Evolutionary conservation across 1,140 invertebrate genomes (phyloP).

Genomic region (Caenorhabditis tropicalis): DNA sequence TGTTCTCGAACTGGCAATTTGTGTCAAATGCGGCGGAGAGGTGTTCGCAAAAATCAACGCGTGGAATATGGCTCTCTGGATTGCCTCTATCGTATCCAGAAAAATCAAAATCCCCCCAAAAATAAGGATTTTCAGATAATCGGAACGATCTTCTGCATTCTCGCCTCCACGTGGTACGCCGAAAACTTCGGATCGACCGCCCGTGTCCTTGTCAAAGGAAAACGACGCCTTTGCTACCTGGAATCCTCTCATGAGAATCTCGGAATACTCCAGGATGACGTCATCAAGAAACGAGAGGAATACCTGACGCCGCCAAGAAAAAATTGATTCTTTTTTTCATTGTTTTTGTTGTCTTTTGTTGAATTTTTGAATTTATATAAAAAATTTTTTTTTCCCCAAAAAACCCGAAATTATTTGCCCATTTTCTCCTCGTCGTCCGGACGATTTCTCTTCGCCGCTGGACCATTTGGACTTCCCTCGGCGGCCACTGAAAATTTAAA

Average conservation of each 20-base stretch:
- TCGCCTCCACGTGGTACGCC: constrained; percentile 83
- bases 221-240: constrained; percentile 61
- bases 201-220: constrained; percentile 57
- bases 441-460: too few species aligned
- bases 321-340: background rate
- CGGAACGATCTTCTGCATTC: constrained; percentile 84
- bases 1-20: constrained; percentile 88
- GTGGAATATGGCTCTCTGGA: background rate
- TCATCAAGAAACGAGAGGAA: constrained; percentile 43
- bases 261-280: constrained; percentile 60
- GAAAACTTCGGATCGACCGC: constrained; percentile 61
- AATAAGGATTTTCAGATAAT: constrained; percentile 76
- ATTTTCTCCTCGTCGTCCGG: too few species aligned
- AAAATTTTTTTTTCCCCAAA: too few species aligned
- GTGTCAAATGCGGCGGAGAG: constrained; percentile 90
- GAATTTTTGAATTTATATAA: too few species aligned
- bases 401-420: too few species aligned
- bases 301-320: background rate
- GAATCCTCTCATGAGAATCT: constrained; percentile 66
- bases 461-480: too few species aligned
- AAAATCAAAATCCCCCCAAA: background rate
- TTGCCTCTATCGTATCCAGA: background rate
- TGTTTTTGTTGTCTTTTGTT: background rate
- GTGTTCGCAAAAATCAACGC: constrained; percentile 79
- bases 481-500: too few species aligned